These are phyloP conservation scores for Drosophila azteca DNA, from an alignment of 1,140 invertebrate genomes.

Conservation along the genomic window DNA sequence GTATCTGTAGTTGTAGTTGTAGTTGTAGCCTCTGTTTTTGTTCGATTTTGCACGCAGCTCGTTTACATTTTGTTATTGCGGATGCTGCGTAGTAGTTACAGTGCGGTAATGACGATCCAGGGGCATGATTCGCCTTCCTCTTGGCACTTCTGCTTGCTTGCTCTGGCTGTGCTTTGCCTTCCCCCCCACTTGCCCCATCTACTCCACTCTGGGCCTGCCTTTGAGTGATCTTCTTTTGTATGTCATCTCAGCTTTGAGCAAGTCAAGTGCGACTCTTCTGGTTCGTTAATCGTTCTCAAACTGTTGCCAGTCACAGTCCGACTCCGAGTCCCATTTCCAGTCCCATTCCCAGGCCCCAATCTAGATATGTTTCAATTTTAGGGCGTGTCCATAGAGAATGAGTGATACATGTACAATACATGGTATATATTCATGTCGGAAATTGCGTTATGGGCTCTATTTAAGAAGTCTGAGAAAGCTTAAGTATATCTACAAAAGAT, in stretches of 20 bases:
- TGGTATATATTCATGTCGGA: conserved; percentile 15
- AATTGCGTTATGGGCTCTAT: conserved; percentile 23
- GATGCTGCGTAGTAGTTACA: conserved; percentile 70
- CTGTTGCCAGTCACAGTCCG: conserved; percentile 13
- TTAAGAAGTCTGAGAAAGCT: conserved; percentile 16
- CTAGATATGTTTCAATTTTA: conserved; percentile 30
- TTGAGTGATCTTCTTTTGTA: conserved; percentile 41
- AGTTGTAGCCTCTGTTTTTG: conserved; percentile 7
- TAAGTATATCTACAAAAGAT: neutral
- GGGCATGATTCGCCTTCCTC: conserved; percentile 30
- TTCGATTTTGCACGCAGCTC: conserved; percentile 56
- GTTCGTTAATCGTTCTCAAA: conserved; percentile 38
- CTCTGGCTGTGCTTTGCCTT: neutral
- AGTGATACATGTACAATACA: neutral
- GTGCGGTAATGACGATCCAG: conserved; percentile 46
- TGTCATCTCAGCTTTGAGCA: conserved; percentile 29
- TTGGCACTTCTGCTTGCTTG: neutral
- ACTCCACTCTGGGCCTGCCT: conserved; percentile 32
- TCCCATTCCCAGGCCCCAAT: conserved; percentile 1
- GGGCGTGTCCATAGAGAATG: conserved; percentile 40
- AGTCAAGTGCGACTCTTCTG: conserved; percentile 53
- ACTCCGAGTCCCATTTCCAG: too few relatives aligned
- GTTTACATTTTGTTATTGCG: conserved; percentile 44
- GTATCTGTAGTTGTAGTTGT: neutral
- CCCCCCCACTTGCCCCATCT: neutral